These are phyloP conservation scores for Alviniconcha marisindica DNA, from an alignment of 1,140 invertebrate genomes.

Conservation along the genomic window DNA sequence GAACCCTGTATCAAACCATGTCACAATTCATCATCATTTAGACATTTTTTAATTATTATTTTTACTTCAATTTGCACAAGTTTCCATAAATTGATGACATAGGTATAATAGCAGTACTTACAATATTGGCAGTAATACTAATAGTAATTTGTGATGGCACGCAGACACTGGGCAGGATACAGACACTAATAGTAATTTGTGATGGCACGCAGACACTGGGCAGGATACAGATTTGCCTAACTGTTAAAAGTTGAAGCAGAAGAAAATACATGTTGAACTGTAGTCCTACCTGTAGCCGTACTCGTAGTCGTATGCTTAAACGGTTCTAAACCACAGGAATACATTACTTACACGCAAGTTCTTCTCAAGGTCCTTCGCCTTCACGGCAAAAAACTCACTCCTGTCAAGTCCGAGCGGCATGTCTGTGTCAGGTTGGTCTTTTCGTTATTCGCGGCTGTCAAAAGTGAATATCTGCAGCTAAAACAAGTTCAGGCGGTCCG, in stretches of 20 bases:
- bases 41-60: too few species aligned
- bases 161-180: slow-evolving; percentile 82
- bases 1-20: too few species aligned
- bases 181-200: background rate
- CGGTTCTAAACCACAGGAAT: background rate
- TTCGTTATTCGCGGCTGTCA: background rate
- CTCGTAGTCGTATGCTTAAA: background rate
- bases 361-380: slow-evolving; percentile 58
- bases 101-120: too few species aligned
- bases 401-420: slow-evolving; percentile 65
- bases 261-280: background rate
- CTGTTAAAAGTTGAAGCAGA: background rate
- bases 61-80: too few species aligned
- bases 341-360: slow-evolving; percentile 49
- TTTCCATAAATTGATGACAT: too few species aligned
- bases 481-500: background rate
- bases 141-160: background rate
- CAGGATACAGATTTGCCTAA: slow-evolving; percentile 86
- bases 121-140: too few species aligned
- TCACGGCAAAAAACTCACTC: slow-evolving; percentile 60
- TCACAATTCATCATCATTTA: too few species aligned
- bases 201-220: slow-evolving; percentile 81
- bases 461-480: background rate
- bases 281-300: background rate
- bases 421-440: background rate